Base-by-base conservation (phyloP, 2,113 vertebrate species). In the Oplegnathus fasciatus region DNA sequence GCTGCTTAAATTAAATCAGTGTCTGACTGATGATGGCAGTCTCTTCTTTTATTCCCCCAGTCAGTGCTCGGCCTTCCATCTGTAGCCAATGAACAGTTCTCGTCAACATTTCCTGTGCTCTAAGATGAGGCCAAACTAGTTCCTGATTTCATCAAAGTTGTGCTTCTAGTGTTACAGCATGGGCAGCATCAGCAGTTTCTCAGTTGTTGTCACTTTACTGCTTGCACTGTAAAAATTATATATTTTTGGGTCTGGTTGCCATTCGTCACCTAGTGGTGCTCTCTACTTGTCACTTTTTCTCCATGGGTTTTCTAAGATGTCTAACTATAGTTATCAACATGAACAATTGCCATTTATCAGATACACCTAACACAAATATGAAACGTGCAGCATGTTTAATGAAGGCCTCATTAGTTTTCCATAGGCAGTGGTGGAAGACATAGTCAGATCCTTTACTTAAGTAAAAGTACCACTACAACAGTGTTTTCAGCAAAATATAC, bases 1-100 rank as follows among this genome's bases (percentile, higher is more conserved):
- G 77, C 58, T 72, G 83, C 75, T 78, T 78, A 61, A 86, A 87
- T 90, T 77, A 82, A 86, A 78, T 40, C 70, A 57, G 62, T 65
- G 62, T 83, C 61, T 66, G 40, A 55, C 48, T n/a, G 54, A 78
- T 26, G 54, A 55, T 79, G 54, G 75, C 46, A 22, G 14, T 74
- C 58, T 64, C 22, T 65, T 62, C 40, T 80, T 57, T 79, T 18
- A 42, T 67, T 54, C 18, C 26, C 22, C 40, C 24, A 20, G 32
- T 61, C 66, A 26, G 57, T 32, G 10, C 52, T 60, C 0, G 55
- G 55, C 64, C 32, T 32, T 60, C 61, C 52, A 50, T 84, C 79
- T 77, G 66, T 30, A 40, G 30, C 46, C 72, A 42, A 57, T 54
- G 44, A 80, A 75, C 66, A 75, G 50, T 62, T 52, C 48, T 37